phyloP scores from a whole-genome alignment of 2,888 invertebrate species.

The Acleris emargana region DNA sequence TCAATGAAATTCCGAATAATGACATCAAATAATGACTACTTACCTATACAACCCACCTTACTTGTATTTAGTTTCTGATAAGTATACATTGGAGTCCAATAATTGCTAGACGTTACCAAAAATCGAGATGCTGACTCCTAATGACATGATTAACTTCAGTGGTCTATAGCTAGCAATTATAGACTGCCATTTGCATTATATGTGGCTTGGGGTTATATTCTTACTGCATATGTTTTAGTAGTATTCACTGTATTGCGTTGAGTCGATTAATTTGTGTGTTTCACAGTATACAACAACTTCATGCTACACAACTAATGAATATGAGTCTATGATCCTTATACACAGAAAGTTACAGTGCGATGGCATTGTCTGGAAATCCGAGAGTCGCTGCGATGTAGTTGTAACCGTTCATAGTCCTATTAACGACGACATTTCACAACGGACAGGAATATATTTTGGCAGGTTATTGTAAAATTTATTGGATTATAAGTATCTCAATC shows the following conservation, averaged over 20 bases:
- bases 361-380: constrained; percentile 21
- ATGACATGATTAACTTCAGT: no score
- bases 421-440: constrained; percentile 7
- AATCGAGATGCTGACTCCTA: neutral
- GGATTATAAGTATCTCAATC: no score
- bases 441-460: neutral
- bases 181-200: neutral
- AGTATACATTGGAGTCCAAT: neutral
- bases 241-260: neutral
- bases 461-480: neutral
- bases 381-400: constrained; percentile 9
- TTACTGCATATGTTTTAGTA: neutral
- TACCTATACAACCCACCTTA: neutral
- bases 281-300: constrained; percentile 20
- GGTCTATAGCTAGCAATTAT: neutral
- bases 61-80: neutral
- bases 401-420: neutral
- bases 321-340: constrained; percentile 11
- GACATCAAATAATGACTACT: neutral
- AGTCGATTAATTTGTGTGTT: constrained; percentile 1
- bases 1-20: neutral
- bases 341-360: constrained; percentile 19
- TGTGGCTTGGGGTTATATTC: neutral
- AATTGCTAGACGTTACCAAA: neutral
- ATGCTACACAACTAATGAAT: constrained; percentile 16